Evolutionary conservation across 2,888 invertebrate genomes (phyloP).

Genomic region (Pycnomerus fuliginosus): DNA sequence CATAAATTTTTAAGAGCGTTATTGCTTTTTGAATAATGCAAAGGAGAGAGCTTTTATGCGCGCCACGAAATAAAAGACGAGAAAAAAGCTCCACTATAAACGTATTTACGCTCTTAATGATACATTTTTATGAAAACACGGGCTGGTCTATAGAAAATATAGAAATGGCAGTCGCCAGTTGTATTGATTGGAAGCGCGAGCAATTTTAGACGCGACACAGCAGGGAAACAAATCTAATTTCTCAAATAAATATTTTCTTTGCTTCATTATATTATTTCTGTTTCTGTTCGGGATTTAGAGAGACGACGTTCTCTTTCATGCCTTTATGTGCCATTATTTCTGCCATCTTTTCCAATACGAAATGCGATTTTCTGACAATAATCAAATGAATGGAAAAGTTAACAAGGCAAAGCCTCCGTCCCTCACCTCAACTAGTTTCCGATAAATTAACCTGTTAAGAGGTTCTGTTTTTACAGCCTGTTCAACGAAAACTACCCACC

Average conservation of each 20-base stretch:
- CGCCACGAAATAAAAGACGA: conserved; percentile 29
- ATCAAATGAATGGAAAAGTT: no score
- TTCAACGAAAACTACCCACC: no score
- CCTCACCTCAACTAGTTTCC: no score
- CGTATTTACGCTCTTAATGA: conserved; percentile 48
- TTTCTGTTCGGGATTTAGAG: conserved; percentile 41
- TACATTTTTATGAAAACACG: conserved; percentile 47
- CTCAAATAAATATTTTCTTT: conserved; percentile 55
- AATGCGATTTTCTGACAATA: conserved; percentile 43
- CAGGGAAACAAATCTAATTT: conserved; percentile 55
- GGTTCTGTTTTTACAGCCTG: no score
- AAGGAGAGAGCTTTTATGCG: conserved; percentile 30
- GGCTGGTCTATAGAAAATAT: conserved; percentile 36
- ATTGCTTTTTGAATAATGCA: conserved; percentile 42
- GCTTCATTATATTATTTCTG: conserved; percentile 54
- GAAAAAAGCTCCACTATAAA: conserved; percentile 37
- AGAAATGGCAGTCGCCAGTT: conserved; percentile 45
- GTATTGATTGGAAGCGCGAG: conserved; percentile 47
- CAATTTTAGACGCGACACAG: conserved; percentile 47
- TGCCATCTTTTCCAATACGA: conserved; percentile 40
- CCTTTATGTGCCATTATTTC: conserved; percentile 44
- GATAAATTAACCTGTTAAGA: no score
- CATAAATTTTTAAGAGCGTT: conserved; percentile 29
- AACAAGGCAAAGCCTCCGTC: no score
- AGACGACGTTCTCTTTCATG: conserved; percentile 40